Percentiles rank a stretch among this genome's conserved stretches.
Conservation (phyloP, 2,113 vertebrate genomes). For the Cheirogaleus medius region DNA sequence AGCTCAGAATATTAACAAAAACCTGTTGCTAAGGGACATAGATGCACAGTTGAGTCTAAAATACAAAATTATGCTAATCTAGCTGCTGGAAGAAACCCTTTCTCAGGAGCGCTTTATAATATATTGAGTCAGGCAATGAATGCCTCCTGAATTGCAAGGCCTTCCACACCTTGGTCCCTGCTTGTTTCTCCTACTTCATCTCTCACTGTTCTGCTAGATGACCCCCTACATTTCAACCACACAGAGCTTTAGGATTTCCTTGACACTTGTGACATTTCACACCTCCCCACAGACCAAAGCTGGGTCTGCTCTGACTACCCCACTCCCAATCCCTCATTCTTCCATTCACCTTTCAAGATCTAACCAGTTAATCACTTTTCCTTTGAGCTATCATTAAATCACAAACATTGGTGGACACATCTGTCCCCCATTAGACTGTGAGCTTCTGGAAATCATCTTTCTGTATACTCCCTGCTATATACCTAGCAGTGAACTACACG, state of each 20-base stretch:
- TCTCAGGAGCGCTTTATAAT: neutral
- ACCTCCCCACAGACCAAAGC: neutral
- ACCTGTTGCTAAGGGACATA: constrained; percentile 66
- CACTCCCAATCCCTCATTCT: too few species aligned
- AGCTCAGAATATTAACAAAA: constrained; percentile 62
- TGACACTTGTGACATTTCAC: rapidly evolving
- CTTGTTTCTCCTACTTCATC: neutral
- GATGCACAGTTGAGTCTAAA: constrained; percentile 27
- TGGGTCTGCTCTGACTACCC: neutral
- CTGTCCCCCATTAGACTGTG: neutral
- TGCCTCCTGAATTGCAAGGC: neutral
- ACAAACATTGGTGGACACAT: neutral
- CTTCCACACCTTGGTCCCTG: neutral
- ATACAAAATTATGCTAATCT: constrained; percentile 22
- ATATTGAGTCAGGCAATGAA: neutral
- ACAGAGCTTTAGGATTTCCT: neutral
- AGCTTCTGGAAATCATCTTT: neutral
- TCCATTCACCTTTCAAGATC: neutral
- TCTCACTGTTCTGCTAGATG: neutral
- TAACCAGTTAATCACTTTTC: neutral
- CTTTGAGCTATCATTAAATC: neutral
- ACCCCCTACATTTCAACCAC: neutral
- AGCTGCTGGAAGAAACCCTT: neutral
- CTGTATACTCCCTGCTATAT: neutral
- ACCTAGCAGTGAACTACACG: neutral